These are phyloP conservation scores for Epizoanthus stellaris DNA, from an alignment of 92 coral and sea anemone species.

Conservation along the genomic window DNA sequence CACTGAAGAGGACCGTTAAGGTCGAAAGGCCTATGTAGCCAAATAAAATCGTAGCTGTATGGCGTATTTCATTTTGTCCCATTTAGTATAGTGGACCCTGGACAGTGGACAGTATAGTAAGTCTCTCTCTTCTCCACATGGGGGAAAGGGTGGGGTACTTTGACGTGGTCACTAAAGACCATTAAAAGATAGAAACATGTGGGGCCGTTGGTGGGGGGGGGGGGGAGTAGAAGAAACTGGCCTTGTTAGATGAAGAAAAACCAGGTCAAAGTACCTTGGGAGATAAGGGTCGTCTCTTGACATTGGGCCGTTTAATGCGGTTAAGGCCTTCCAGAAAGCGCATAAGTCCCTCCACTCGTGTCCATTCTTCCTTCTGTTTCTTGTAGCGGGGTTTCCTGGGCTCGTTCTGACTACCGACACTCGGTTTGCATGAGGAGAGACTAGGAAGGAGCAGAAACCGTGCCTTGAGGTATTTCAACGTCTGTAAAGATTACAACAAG, in stretches of 20 bases:
- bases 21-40: too few relatives aligned
- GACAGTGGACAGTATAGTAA: too few relatives aligned
- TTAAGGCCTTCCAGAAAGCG: conserved; percentile 90
- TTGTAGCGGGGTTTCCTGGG: conserved; percentile 48
- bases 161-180: too few relatives aligned
- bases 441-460: conserved; percentile 87
- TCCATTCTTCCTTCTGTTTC: conserved; percentile 54
- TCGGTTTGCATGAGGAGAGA: conserved; percentile 62
- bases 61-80: too few relatives aligned
- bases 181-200: too few relatives aligned
- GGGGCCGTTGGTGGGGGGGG: too few relatives aligned
- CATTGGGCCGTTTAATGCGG: conserved; percentile 79
- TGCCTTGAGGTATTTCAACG: conserved; percentile 87
- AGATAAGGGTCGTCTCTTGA: conserved; percentile 58
- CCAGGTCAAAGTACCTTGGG: conserved; percentile 58
- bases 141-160: too few relatives aligned
- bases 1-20: too few relatives aligned
- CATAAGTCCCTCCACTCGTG: conserved; percentile 80
- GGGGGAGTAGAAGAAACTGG: background rate
- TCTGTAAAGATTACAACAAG: conserved; percentile 52
- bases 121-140: too few relatives aligned
- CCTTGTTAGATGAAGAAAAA: conserved; percentile 23
- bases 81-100: too few relatives aligned
- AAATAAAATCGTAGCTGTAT: too few relatives aligned
- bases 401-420: conserved; percentile 43